Evolutionary conservation across 2,797 vertebrate genomes (phyloP).

Genomic region (Helostoma temminkii): DNA sequence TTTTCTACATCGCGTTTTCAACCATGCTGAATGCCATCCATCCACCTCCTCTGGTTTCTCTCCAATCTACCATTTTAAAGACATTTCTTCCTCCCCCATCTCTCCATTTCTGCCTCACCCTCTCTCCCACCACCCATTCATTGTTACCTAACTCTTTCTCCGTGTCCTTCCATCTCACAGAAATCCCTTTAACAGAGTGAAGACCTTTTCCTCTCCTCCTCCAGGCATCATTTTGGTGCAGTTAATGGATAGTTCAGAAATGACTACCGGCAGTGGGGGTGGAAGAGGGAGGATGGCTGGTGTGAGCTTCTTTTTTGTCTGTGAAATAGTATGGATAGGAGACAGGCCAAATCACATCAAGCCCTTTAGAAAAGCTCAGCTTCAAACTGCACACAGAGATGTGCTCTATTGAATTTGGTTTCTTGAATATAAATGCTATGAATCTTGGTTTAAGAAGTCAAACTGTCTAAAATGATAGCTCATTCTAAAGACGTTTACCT

Average conservation of each 20-base stretch:
- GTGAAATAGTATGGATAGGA: slow-evolving; percentile 63
- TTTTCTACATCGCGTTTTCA: slow-evolving; percentile 42
- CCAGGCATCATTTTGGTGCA: slow-evolving; percentile 71
- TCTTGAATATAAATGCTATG: slow-evolving; percentile 44
- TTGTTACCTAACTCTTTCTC: slow-evolving; percentile 29
- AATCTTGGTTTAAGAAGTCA: slow-evolving; percentile 59
- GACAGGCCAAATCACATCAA: slow-evolving; percentile 66
- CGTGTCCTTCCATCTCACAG: slow-evolving; percentile 49
- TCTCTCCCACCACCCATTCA: slow-evolving; percentile 20
- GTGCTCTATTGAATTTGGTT: slow-evolving; percentile 50
- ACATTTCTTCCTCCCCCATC: slow-evolving; percentile 23
- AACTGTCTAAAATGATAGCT: slow-evolving; percentile 43
- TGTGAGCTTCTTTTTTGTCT: slow-evolving; percentile 67
- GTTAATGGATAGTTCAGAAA: slow-evolving; percentile 79
- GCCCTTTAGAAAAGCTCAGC: slow-evolving; percentile 53
- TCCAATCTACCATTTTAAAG: slow-evolving; percentile 36
- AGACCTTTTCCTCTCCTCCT: slow-evolving; percentile 69
- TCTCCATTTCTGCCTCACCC: neutral
- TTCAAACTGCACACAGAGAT: slow-evolving; percentile 38
- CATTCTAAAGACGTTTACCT: slow-evolving; percentile 37
- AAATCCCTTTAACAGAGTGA: slow-evolving; percentile 73
- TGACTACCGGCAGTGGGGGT: slow-evolving; percentile 54
- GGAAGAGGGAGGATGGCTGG: slow-evolving; percentile 31
- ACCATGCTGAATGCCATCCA: slow-evolving; percentile 27
- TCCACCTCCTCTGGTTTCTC: slow-evolving; percentile 38